Evolutionary conservation across 2,113 vertebrate species (phyloP).

Genomic region (Passer domesticus): DNA sequence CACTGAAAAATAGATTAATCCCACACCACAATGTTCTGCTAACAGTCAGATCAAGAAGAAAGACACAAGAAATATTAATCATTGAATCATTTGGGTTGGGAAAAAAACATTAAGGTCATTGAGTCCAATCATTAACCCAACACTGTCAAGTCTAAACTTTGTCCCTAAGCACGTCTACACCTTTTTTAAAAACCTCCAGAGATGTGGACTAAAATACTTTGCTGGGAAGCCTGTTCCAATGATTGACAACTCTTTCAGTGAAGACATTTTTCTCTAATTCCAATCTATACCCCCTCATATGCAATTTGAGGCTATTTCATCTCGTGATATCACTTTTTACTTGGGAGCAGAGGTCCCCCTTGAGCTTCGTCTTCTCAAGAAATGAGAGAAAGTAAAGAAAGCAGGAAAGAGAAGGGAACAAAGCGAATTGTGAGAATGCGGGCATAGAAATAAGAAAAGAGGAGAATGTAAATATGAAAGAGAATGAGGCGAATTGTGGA

Average conservation of each 20-base stretch:
- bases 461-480: neutral
- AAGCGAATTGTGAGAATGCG: neutral
- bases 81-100: neutral
- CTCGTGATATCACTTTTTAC: neutral
- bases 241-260: neutral
- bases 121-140: neutral
- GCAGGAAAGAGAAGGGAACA: neutral
- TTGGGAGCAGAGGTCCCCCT: neutral
- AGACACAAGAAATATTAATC: neutral
- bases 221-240: neutral
- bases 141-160: neutral
- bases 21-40: neutral
- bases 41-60: neutral
- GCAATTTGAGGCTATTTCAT: neutral
- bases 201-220: neutral
- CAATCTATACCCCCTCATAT: neutral
- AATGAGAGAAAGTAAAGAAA: neutral
- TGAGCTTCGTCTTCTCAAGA: neutral
- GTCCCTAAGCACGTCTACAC: neutral
- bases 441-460: neutral
- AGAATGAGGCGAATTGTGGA: neutral
- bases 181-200: neutral
- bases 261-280: neutral
- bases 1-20: conserved; percentile 13
- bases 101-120: neutral